These are phyloP conservation scores for Callaeas wilsoni DNA, from an alignment of 2,113 vertebrate species.

Conservation along the genomic window DNA sequence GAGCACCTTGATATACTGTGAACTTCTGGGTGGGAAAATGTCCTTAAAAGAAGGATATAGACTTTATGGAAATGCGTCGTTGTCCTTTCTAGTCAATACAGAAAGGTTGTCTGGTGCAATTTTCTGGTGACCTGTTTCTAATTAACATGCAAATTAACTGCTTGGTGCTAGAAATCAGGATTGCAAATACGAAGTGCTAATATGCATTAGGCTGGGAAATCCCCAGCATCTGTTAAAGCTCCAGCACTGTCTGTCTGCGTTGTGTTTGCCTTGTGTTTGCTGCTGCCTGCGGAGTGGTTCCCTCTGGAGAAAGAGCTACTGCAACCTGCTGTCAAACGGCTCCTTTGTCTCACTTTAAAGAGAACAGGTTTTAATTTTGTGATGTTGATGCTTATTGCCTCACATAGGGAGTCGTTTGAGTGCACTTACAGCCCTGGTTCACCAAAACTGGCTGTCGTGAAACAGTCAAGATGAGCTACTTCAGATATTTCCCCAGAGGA, in stretches of 20 bases:
- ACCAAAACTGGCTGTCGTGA: not conserved
- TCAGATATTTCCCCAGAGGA: not conserved
- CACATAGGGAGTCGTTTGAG: rapidly evolving
- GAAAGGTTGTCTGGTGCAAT: not conserved
- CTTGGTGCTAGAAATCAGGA: not conserved
- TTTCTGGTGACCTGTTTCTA: slow-evolving; percentile 35
- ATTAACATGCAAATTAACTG: slow-evolving; percentile 45
- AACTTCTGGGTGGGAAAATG: not conserved
- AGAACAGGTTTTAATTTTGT: not conserved
- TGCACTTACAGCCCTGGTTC: not conserved
- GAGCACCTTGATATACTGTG: not conserved
- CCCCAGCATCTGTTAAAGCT: not conserved
- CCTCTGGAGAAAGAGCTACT: not conserved
- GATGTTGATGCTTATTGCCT: not conserved
- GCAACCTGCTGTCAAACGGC: not conserved
- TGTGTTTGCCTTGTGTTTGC: not conserved
- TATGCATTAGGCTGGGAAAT: not conserved
- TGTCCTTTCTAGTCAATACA: not conserved
- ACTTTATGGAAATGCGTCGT: not conserved
- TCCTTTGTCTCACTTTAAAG: not conserved
- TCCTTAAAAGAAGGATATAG: not conserved
- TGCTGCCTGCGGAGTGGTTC: not conserved
- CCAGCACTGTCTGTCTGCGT: not conserved
- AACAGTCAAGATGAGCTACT: not conserved
- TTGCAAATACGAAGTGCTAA: not conserved